phyloP scores from a whole-genome alignment of 2,113 vertebrate species.

The Ploceus nigricollis region DNA sequence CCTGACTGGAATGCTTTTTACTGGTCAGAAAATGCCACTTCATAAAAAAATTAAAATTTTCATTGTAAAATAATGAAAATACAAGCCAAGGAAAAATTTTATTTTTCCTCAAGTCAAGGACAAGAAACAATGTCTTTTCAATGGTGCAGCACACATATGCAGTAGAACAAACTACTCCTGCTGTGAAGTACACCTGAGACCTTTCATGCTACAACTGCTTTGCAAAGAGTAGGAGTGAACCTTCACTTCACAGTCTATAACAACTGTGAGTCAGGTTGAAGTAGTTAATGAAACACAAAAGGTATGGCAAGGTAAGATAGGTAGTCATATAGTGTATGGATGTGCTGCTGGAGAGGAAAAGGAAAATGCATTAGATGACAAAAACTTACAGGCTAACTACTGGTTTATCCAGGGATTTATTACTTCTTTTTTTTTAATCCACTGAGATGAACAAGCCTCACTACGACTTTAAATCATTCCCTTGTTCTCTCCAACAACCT shows the following conservation, averaged over 20 bases:
- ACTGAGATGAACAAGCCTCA: not conserved
- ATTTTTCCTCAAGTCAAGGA: not conserved
- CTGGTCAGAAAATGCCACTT: not conserved
- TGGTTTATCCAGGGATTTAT: not conserved
- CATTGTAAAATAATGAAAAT: not conserved
- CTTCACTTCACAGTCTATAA: not conserved
- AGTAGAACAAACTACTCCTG: not conserved
- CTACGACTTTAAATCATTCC: fast-evolving
- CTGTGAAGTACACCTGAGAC: not conserved
- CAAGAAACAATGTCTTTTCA: not conserved
- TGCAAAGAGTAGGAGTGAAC: not conserved
- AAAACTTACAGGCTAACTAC: not conserved
- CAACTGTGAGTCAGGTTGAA: not conserved
- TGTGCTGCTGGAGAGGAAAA: not conserved
- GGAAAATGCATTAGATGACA: not conserved
- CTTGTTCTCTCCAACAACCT: not conserved
- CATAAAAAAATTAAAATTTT: not conserved
- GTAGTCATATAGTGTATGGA: not conserved
- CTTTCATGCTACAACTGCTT: not conserved
- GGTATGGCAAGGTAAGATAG: not conserved
- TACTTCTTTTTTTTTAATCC: not conserved
- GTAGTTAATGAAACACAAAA: not conserved
- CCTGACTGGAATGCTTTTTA: not conserved
- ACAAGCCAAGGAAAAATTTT: not conserved
- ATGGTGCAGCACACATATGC: not conserved